Base-by-base conservation (phyloP, 2,113 vertebrate species). In the Anolis carolinensis region DNA sequence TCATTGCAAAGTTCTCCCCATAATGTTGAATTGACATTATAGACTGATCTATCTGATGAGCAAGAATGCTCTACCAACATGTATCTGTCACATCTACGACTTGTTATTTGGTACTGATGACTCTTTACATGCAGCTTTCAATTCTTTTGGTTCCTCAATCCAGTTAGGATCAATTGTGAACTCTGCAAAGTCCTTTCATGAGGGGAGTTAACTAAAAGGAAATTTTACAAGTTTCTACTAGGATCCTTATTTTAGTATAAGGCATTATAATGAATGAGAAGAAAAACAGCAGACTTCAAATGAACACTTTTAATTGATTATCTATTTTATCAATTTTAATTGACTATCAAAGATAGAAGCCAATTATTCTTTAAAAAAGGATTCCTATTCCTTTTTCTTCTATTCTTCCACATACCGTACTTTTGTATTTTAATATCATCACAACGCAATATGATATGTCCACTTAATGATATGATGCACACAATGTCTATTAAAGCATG, bases 1-100 rank as follows among this genome's bases (percentile, higher is more conserved):
- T 84, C 2, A 89, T 34, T 20, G 32, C 71, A 90, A 86, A 21
- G 27, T 84, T 89, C 30, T 78, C 73, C 73, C 87, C 21, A 39
- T 88, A 82, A 50, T 3, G 76, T 27, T 85, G 65, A 91, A 79
- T 30, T 88, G 32, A 70, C 34, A 30, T 79, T 88, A 83, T 30
- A 82, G 75, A 89, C 36, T 72, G 88, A 91, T 62, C 6, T 88
- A 75, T 82, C 75, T 87, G 67, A 67, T 7, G 2, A 0, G 71
- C 18, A 27, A 81, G 25, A 85, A 83, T 90, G 87, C 55, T 85
- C 70, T 83, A 30, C n/a, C 13, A 79, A 52, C 25, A 79, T 3
- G 82, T 85, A 86, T 86, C 68, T 91, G 70, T 65, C 86, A n/a
- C 18, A 90, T 85, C 48, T 85, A 5, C 30, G 27, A 82, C 44